A percentile compares a stretch with the other conserved stretches of the same genome.
Evolutionary conservation across 1,140 invertebrate species (phyloP).

Genomic region (Cydia pomonella): DNA sequence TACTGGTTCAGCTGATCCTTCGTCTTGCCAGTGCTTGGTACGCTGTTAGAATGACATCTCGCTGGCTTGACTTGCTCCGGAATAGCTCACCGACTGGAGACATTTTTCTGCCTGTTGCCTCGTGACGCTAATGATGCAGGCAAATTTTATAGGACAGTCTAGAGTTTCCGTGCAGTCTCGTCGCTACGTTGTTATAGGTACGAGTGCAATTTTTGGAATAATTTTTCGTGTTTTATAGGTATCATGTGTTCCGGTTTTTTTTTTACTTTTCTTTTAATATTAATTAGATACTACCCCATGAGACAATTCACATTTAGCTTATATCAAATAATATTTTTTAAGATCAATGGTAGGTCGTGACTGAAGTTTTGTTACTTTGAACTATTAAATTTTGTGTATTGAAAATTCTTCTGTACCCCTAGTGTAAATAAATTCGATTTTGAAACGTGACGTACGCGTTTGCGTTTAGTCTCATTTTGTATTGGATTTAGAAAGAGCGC

Average conservation of each 20-base stretch:
- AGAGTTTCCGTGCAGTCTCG: background rate
- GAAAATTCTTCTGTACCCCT: too few relatives aligned
- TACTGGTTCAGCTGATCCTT: background rate
- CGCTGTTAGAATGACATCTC: background rate
- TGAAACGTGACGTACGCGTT: too few relatives aligned
- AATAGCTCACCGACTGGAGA: slow-evolving; percentile 10
- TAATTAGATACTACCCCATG: too few relatives aligned
- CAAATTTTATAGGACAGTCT: slow-evolving; percentile 25
- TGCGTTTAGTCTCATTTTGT: too few relatives aligned
- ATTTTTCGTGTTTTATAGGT: background rate
- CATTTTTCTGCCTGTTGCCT: slow-evolving; percentile 26
- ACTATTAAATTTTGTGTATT: too few relatives aligned
- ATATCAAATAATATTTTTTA: too few relatives aligned
- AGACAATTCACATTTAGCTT: too few relatives aligned
- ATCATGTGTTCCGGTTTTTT: background rate
- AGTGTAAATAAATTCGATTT: too few relatives aligned
- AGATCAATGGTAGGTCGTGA: too few relatives aligned
- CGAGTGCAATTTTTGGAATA: background rate
- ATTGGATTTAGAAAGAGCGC: too few relatives aligned
- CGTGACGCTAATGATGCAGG: slow-evolving; percentile 26
- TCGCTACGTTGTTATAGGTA: background rate
- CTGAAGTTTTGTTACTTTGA: too few relatives aligned
- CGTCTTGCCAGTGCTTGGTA: background rate
- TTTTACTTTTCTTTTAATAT: too few relatives aligned
- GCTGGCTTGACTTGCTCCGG: background rate